Conservation (phyloP, 1,140 invertebrate genomes). For the Archegozetes longisetosus region DNA sequence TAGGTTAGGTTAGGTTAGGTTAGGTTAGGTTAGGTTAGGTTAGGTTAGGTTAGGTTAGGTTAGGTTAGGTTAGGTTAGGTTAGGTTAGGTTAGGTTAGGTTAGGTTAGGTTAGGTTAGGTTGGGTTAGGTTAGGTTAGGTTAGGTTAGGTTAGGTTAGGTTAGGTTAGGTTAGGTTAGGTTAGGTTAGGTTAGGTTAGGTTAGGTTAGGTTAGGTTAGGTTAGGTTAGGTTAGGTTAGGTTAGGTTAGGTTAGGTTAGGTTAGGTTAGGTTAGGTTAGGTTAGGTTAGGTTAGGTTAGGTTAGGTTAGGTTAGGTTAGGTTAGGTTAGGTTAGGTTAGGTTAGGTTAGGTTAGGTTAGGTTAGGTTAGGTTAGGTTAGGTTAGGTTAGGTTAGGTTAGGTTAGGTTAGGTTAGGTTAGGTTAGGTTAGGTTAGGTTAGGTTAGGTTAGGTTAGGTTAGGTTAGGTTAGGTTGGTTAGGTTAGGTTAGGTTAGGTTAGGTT, state of each 20-base stretch:
- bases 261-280: conserved; percentile 1
- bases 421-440: not conserved
- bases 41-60: too few species aligned
- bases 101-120: too few species aligned
- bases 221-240: conserved; percentile 22
- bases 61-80: too few species aligned
- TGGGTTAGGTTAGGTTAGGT: conserved; percentile 20
- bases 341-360: conserved; percentile 1
- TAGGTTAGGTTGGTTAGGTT: too few species aligned
- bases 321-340: not conserved
- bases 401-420: not conserved
- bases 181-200: conserved; percentile 26
- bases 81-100: too few species aligned
- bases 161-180: conserved; percentile 23
- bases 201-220: not conserved
- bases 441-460: conserved; percentile 13
- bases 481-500: not conserved
- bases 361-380: not conserved
- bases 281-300: conserved; percentile 1
- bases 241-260: conserved; percentile 15
- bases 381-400: conserved; percentile 1
- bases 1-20: too few species aligned
- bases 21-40: too few species aligned
- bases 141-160: conserved; percentile 19
- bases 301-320: conserved; percentile 1